Base-by-base conservation (phyloP, 2,113 vertebrate genomes). In the Hippoglossus stenolepis region DNA sequence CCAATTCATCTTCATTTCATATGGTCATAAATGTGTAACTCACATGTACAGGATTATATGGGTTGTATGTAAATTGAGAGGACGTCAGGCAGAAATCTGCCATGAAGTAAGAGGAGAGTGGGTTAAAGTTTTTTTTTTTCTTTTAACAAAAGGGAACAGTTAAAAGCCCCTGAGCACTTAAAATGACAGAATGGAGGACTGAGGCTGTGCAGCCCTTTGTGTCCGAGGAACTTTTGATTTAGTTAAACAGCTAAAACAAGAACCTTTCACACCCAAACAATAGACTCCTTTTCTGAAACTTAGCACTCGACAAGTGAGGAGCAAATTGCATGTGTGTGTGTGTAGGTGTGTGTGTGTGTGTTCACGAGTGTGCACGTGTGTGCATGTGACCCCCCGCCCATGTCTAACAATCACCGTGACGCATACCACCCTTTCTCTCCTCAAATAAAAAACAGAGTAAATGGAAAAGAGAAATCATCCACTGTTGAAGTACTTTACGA, bases 181-280 rank as follows among this genome's bases (percentile, higher is more conserved):
- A 89, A 87, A 75, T 80, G 68, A 83, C 83, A 72, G 53, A 82
- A 75, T 69, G 63, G 74, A 81, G 43, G 56, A 72, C 68, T n/a
- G 75, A 80, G 51, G 51, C 51, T 54, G 7, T 54, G 51, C 51
- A 9, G 72, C 23, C 71, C 75, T 88, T 91, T 93, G 88, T 91
- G 71, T 59, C 31, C 24, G 73, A 73, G 73, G 72, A 90, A 89
- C 88, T 88, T 90, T 87, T 88, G 88, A 89, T 91, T 92, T 81
- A 85, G 85, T 87, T 84, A 85, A 91, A 91, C 85, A 87, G 75
- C 75, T 85, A 88, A 93, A 89, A 92, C 89, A 92, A 89, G 85
- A 88, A 88, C 87, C 89, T 92, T 92, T 91, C 88, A 92, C 84
- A 74, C 63, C 45, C 38, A 77, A 76, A 92, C 92, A 91, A 92